phyloP scores from a whole-genome alignment of 2,888 invertebrate species.

The Argyresthia goedartella region DNA sequence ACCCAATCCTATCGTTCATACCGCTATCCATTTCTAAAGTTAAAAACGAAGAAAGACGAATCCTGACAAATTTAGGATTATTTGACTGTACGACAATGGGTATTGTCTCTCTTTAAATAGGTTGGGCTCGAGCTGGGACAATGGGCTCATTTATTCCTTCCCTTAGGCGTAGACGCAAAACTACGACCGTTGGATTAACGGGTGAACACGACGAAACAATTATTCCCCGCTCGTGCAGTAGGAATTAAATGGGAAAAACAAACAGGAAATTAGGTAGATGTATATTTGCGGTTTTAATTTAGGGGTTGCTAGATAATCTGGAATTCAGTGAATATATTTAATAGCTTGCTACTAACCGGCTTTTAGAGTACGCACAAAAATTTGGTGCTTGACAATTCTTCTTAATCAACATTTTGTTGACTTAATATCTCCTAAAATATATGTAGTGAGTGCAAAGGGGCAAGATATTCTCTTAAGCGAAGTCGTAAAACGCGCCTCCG shows the following conservation, averaged over 20 bases:
- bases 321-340: too few relatives aligned
- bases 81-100: slow-evolving; percentile 44
- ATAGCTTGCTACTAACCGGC: too few relatives aligned
- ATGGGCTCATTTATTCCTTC: slow-evolving; percentile 56
- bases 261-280: slow-evolving; percentile 1
- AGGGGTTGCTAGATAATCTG: background rate
- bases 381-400: background rate
- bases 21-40: slow-evolving; percentile 31
- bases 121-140: slow-evolving; percentile 44
- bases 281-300: background rate
- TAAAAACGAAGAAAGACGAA: slow-evolving; percentile 37
- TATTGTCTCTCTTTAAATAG: slow-evolving; percentile 59
- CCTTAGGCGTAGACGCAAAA: slow-evolving; percentile 50
- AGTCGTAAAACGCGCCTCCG: slow-evolving; percentile 52
- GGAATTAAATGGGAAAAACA: slow-evolving; percentile 7
- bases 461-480: slow-evolving; percentile 39
- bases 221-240: slow-evolving; percentile 25
- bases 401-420: background rate
- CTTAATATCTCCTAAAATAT: background rate
- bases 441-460: slow-evolving; percentile 11
- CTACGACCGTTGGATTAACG: slow-evolving; percentile 43
- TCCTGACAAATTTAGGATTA: slow-evolving; percentile 52
- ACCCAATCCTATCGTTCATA: slow-evolving; percentile 20
- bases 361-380: background rate
- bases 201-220: slow-evolving; percentile 44